phyloP scores from a whole-genome alignment of 2,797 vertebrate species.

The Trematomus bernacchii region DNA sequence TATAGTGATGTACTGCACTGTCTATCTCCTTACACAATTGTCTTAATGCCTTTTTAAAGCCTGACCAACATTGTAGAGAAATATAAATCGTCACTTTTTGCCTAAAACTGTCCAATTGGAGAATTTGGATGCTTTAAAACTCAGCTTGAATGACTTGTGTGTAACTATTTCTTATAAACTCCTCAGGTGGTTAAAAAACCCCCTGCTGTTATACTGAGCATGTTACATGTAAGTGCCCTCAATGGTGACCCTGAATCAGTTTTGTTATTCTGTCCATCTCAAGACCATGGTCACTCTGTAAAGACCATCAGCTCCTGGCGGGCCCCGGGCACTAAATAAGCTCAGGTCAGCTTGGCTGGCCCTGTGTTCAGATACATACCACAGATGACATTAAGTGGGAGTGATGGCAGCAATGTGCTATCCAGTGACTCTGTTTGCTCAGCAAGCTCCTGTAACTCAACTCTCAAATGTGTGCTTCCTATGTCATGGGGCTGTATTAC shows the following conservation, averaged over 20 bases:
- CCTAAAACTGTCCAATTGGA: not conserved
- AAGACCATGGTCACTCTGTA: not conserved
- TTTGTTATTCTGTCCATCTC: not conserved
- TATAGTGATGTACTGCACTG: not conserved
- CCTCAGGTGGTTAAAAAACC: not conserved
- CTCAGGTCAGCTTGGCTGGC: slow-evolving; percentile 63
- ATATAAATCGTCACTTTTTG: not conserved
- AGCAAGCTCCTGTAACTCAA: slow-evolving; percentile 61
- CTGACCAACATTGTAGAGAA: not conserved
- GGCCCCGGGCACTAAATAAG: slow-evolving; percentile 59
- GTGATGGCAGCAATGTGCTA: slow-evolving; percentile 59
- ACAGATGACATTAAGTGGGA: slow-evolving; percentile 62
- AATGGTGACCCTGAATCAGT: not conserved
- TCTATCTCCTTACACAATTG: not conserved
- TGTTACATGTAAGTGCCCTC: not conserved
- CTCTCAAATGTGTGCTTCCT: slow-evolving; percentile 58
- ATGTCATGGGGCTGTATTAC: slow-evolving; percentile 32
- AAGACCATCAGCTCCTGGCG: slow-evolving; percentile 33
- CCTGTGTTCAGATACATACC: slow-evolving; percentile 55
- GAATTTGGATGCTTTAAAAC: not conserved
- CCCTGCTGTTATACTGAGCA: not conserved
- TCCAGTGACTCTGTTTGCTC: slow-evolving; percentile 54
- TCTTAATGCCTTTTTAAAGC: not conserved
- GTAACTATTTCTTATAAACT: not conserved
- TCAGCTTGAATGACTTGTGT: not conserved